Base-by-base conservation (phyloP, 1,140 invertebrate species). In the Pygmarrhopalites habei region DNA sequence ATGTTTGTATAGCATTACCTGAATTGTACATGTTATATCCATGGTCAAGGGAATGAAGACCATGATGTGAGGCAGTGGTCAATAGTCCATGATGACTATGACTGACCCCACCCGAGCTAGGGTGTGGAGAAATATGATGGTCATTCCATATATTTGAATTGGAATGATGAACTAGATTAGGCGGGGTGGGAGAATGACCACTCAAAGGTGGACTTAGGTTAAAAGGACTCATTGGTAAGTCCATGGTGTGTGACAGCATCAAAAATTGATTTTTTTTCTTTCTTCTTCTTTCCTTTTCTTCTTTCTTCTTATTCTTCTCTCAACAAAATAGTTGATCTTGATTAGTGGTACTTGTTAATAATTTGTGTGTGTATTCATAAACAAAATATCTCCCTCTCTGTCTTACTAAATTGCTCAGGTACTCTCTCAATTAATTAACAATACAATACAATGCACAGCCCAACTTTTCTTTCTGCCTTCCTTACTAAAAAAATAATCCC, bases 211-310 rank as follows among this genome's bases (percentile, higher is more conserved):
- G 82, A 73, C 85, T 86, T 75, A 87, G 78, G 73, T 85, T 83
- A 76, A 76, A 79, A 66, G 88, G 86, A 76, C 87, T 87, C 85
- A 90, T 88, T 60, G 65, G 68, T 29, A 66, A 39, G 41, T 67
- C 65, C 65, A 70, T 70, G 17, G 17, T 41, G 25, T 46, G 44
- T n/a, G 44, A 46, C 21, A 21, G 21, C 44, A 46, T 46, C 15
- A 25, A 15, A 51, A 21, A n/a, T n/a, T n/a, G n/a, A n/a, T n/a
- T n/a, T n/a, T n/a, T n/a, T n/a, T n/a, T n/a, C n/a, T n/a, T n/a
- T n/a, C n/a, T n/a, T n/a, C n/a, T n/a, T n/a, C n/a, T n/a, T n/a
- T n/a, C n/a, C n/a, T n/a, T n/a, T n/a, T n/a, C n/a, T n/a, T n/a
- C n/a, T n/a, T n/a, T n/a, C n/a, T n/a, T n/a, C n/a, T n/a, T n/a